These are phyloP conservation scores for Pollenia angustigena DNA, from an alignment of 2,888 invertebrate species.

Conservation along the genomic window DNA sequence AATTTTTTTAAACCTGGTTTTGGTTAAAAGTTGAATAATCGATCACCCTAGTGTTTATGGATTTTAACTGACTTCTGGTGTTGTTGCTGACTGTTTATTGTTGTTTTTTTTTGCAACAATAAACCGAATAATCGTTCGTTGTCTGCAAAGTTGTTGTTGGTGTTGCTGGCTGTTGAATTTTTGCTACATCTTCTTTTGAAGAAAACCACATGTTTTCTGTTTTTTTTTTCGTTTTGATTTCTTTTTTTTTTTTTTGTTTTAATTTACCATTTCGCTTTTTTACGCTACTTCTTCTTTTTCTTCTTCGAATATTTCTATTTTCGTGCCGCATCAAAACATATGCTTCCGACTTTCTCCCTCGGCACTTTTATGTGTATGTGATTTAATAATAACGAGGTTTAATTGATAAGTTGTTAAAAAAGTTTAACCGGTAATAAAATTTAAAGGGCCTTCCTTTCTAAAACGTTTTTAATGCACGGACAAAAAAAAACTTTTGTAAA, in stretches of 20 bases:
- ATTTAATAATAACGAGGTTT: constrained; percentile 5
- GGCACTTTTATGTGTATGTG: constrained; percentile 33
- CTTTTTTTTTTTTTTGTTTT: constrained; percentile 47
- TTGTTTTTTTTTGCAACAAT: constrained; percentile 60
- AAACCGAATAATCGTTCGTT: constrained; percentile 63
- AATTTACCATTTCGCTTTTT: constrained; percentile 40
- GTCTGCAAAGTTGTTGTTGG: constrained; percentile 14
- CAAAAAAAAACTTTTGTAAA: no score
- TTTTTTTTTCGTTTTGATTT: constrained; percentile 36
- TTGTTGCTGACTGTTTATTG: constrained; percentile 7
- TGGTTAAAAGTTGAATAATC: no score
- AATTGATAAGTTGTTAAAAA: constrained; percentile 9
- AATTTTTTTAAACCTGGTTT: no score
- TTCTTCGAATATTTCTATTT: constrained; percentile 47
- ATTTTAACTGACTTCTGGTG: not conserved
- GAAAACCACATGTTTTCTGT: constrained; percentile 50
- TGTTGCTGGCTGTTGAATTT: constrained; percentile 27
- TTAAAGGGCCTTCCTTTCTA: no score
- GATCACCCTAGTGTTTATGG: not conserved
- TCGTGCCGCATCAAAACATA: constrained; percentile 72
- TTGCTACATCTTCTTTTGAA: constrained; percentile 32
- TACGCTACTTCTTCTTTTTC: constrained; percentile 2
- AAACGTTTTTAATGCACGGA: no score
- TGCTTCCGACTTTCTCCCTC: constrained; percentile 72
- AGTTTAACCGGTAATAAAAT: no score